These are phyloP conservation scores for Apamea monoglypha DNA, from an alignment of 2,888 invertebrate genomes.

Conservation along the genomic window DNA sequence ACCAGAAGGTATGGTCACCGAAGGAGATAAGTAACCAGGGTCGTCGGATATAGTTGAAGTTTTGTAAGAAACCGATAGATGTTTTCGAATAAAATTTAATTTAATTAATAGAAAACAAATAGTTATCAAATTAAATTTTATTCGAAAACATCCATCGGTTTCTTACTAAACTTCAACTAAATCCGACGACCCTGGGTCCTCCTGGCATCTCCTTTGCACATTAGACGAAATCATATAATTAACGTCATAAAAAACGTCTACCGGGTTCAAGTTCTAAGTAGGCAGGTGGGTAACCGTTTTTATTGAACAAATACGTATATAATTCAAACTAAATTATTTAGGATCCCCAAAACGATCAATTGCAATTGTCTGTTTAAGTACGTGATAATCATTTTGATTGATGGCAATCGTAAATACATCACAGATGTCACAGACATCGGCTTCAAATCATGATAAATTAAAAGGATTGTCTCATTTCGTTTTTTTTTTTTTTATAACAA, in stretches of 20 bases:
- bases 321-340: not conserved
- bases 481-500: not conserved
- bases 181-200: too few relatives aligned
- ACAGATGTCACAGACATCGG: not conserved
- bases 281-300: not conserved
- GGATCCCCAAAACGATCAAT: not conserved
- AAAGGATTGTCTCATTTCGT: not conserved
- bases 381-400: not conserved
- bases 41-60: too few relatives aligned
- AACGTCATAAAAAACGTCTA: not conserved
- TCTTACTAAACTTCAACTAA: too few relatives aligned
- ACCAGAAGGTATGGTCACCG: not conserved
- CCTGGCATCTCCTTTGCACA: too few relatives aligned
- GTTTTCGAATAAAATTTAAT: too few relatives aligned
- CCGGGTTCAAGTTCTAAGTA: not conserved
- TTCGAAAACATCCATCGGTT: too few relatives aligned
- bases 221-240: not conserved
- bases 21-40: too few relatives aligned
- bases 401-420: too few relatives aligned
- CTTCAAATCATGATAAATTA: not conserved
- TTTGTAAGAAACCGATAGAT: too few relatives aligned
- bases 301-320: not conserved
- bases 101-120: too few relatives aligned
- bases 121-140: too few relatives aligned
- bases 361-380: too few relatives aligned